These are phyloP conservation scores for Diabrotica balteata DNA, from an alignment of 2,888 invertebrate genomes.

Conservation along the genomic window DNA sequence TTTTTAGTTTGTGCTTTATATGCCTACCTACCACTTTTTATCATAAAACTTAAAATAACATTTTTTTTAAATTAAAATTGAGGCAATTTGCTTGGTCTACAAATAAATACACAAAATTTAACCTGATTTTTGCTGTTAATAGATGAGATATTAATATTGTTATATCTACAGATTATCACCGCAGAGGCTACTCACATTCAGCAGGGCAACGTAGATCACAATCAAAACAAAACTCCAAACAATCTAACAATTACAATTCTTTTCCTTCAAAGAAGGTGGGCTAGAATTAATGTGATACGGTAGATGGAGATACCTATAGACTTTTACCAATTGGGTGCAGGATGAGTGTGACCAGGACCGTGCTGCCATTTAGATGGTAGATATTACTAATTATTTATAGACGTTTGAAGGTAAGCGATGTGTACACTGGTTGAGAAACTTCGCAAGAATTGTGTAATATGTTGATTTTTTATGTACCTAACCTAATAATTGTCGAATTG, in stretches of 20 bases:
- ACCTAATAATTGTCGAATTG: no score
- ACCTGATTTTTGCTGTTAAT: no score
- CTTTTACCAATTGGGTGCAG: constrained; percentile 12
- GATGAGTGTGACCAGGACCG: constrained; percentile 4
- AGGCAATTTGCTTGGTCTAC: no score
- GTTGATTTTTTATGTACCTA: no score
- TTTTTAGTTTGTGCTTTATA: no score
- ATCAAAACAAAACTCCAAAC: constrained; percentile 6
- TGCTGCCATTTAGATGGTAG: constrained; percentile 1
- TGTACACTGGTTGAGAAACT: no score
- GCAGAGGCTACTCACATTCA: constrained; percentile 10
- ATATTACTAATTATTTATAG: neutral
- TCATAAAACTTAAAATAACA: no score
- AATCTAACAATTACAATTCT: constrained; percentile 9
- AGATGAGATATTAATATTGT: no score
- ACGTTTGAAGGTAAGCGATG: neutral
- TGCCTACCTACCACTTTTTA: no score
- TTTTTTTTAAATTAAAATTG: no score
- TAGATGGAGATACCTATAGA: constrained; percentile 2
- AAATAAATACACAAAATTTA: no score
- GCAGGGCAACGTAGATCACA: constrained; percentile 5
- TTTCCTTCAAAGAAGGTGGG: constrained; percentile 25
- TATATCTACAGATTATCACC: constrained; percentile 13
- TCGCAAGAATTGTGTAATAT: no score
- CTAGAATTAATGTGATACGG: neutral